Base-by-base conservation (phyloP, 2,888 invertebrate species). In the Operophtera brumata region DNA sequence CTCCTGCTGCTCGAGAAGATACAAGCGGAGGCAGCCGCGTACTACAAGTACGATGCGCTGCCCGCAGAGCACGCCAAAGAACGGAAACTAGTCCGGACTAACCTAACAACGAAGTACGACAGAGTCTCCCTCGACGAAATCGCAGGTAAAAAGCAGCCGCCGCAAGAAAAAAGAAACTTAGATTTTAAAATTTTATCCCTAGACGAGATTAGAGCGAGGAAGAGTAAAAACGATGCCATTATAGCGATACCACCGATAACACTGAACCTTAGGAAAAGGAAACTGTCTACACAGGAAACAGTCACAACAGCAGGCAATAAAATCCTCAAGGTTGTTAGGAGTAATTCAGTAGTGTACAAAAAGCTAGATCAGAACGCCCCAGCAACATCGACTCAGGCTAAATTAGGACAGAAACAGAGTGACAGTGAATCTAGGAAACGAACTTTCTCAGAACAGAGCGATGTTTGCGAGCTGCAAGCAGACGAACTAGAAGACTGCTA, bases 1-100 rank as follows among this genome's bases (percentile, higher is more conserved):
- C 92, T 94, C 66, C 91, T 93, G 60, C 91, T 93, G 41, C 84
- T 94, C 47, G 94, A 94, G 82, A 91, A 91, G 69, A 93, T 94
- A 56, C 94, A 94, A 75, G 94, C 93, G 0, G 94, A 93, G 75
- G 92, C 93, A 0, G 94, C 94, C 6, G 94, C 94, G n/a, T 93
- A 91, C 84, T 94, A 94, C 84, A 91, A 92, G 66, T 94, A 93
- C 85, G 91, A 92, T 68, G 71, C 84, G 46, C 80, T 84, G 44
- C 71, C 76, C 6, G 67, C 71, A 40, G 77, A 70, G 8, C 47
- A 55, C 35, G 37, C 58, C 56, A 77, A 64, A 49, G 84, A 76
- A 53, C 80, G 82, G 41, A 84, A 77, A 70, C 71, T 78, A 1
- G 70, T 78, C 49, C 64, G 83, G 34, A 66, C 78, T 13, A 84